These are phyloP conservation scores for Arenicola marina DNA, from an alignment of 2,888 invertebrate species.

Conservation along the genomic window DNA sequence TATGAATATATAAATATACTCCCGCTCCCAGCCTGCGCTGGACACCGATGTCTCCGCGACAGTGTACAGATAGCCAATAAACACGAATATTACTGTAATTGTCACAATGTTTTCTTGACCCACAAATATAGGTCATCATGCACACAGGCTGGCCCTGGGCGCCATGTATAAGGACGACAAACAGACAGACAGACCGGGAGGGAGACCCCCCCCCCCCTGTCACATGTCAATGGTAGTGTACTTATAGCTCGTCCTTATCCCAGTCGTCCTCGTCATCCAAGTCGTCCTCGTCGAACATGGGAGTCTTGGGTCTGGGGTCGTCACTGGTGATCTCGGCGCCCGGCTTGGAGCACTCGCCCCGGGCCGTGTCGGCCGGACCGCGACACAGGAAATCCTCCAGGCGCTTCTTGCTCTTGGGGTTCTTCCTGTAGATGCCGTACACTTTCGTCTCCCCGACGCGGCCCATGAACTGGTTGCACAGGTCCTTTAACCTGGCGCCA, in stretches of 20 bases:
- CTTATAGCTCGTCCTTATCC: neutral
- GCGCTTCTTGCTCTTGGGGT: constrained; percentile 23
- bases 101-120: too few species aligned
- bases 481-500: constrained; percentile 43
- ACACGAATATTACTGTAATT: too few species aligned
- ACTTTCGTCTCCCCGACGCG: constrained; percentile 55
- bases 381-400: constrained; percentile 42
- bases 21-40: too few species aligned
- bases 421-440: constrained; percentile 38
- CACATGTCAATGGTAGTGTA: too few species aligned
- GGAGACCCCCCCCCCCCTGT: too few species aligned
- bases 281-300: neutral
- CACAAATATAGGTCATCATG: too few species aligned
- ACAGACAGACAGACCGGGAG: too few species aligned
- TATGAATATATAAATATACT: too few species aligned
- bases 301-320: neutral
- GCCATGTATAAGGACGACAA: too few species aligned
- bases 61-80: too few species aligned
- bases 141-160: too few species aligned
- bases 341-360: neutral
- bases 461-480: constrained; percentile 47
- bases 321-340: neutral
- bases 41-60: too few species aligned
- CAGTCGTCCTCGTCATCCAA: neutral
- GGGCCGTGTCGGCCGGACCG: neutral